Evolutionary conservation across 2,113 vertebrate genomes (phyloP), one percentile per base, ranked within the genome.

Genomic region (Collichthys lucidus): DNA sequence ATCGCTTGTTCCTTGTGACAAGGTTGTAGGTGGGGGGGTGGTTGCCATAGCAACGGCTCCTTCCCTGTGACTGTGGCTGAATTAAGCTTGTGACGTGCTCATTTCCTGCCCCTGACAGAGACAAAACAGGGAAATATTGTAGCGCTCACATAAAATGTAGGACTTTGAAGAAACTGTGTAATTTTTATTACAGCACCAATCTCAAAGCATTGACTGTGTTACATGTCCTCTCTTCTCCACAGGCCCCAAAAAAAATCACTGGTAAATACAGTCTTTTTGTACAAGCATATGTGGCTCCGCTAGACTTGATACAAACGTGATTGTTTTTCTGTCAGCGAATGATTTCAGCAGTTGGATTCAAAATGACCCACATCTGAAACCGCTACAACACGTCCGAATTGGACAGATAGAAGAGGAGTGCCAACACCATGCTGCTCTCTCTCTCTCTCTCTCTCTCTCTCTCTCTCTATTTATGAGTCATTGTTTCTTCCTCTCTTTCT

Each of bases 81-180:
- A 81, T 89, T 88, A 88, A 85, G 88, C 86, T 63, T 72, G 74
- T 90, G 88, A 93, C 80, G 80, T 74, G 68, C 65, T 81, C 87
- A 84, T 90, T 92, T 93, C 91, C 90, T 90, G 86, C 80, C 83
- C 50, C 47, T 82, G 91, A 89, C 86, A 81, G 53, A 83, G 80
- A 79, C 56, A 65, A 83, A 72, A 74, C 64, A 26, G 74, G 20
- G 52, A 82, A 67, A 69, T 56, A 44, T 74, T 64, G 40, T 71
- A 82, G 65, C 8, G n/a, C 52, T 59, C 53, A 63, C 59, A 67
- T 75, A 40, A 79, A 84, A 83, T 64, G 14, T 42, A 47, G 56
- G 47, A 49, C 52, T 44, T 53, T 14, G 0, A 61, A 42, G 14
- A 67, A 66, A 68, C 17, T 2, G 11, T 64, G 57, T 11, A 22